Percentiles rank a stretch among this genome's conserved stretches.
Evolutionary conservation across 2,113 vertebrate genomes (phyloP).

Genomic region (Brachyhypopomus gauderio): DNA sequence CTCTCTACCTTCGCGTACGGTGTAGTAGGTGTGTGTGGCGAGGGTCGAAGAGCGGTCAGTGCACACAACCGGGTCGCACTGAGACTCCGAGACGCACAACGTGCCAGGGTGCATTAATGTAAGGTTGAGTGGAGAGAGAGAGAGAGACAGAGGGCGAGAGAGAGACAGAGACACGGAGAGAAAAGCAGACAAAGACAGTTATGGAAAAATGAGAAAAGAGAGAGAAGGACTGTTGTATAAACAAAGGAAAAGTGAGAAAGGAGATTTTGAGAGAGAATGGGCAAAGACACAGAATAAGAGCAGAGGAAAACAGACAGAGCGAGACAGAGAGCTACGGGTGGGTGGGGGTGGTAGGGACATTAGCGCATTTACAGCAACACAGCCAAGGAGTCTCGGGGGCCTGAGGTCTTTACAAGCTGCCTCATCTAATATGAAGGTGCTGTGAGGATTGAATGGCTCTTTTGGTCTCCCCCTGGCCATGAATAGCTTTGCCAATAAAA

Average conservation of each 20-base stretch:
- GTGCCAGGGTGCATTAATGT: constrained; percentile 78
- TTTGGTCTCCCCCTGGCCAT: constrained; percentile 39
- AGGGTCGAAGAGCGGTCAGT: constrained; percentile 74
- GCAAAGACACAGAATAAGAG: background rate
- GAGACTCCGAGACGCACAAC: constrained; percentile 75
- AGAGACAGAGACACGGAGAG: background rate
- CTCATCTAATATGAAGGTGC: constrained; percentile 72
- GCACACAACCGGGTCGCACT: constrained; percentile 63
- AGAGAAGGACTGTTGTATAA: background rate
- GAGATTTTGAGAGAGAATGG: too few relatives aligned
- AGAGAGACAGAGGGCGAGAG: background rate
- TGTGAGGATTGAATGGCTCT: constrained; percentile 50
- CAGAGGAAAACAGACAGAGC: background rate
- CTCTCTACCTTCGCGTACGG: constrained; percentile 36
- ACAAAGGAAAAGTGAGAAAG: background rate
- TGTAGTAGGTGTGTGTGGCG: constrained; percentile 47
- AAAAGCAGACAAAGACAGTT: background rate
- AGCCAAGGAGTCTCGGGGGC: constrained; percentile 59
- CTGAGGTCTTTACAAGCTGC: constrained; percentile 60
- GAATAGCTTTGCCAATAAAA: constrained; percentile 1
- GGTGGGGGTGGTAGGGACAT: constrained; percentile 56
- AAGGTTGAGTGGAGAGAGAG: constrained; percentile 62
- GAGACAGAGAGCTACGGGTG: background rate
- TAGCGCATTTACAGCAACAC: constrained; percentile 74
- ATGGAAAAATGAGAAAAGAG: background rate